These are phyloP conservation scores for Setipinna tenuifilis DNA, from an alignment of 2,797 vertebrate species.

Conservation along the genomic window DNA sequence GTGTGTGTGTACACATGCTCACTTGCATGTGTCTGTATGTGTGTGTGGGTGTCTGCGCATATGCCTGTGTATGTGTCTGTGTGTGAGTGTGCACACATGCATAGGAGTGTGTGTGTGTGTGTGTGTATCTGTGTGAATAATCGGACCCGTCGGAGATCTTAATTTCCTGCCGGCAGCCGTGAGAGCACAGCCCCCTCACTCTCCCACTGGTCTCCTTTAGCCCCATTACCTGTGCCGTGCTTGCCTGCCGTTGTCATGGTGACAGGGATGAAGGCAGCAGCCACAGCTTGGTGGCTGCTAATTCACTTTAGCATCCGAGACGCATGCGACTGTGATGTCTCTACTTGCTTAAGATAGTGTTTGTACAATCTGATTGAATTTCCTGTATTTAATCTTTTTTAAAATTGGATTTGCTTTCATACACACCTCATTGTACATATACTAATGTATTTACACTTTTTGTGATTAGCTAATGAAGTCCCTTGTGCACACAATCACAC, in stretches of 20 bases:
- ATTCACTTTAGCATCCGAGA: slow-evolving; percentile 17
- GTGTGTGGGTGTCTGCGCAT: slow-evolving; percentile 36
- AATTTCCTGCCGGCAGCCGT: neutral
- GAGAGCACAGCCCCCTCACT: slow-evolving; percentile 25
- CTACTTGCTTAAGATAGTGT: neutral
- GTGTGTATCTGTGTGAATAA: neutral
- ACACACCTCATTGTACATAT: neutral
- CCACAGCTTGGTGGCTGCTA: slow-evolving; percentile 37
- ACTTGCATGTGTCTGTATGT: slow-evolving; percentile 15
- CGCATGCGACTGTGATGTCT: slow-evolving; percentile 17
- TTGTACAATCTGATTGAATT: neutral
- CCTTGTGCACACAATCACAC: neutral
- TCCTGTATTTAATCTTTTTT: neutral
- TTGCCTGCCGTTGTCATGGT: slow-evolving; percentile 67
- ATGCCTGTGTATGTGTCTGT: slow-evolving; percentile 34
- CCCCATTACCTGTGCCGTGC: slow-evolving; percentile 50
- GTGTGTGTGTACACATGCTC: slow-evolving; percentile 5
- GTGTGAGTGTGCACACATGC: neutral
- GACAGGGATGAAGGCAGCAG: slow-evolving; percentile 56
- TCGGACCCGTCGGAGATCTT: slow-evolving; percentile 42
- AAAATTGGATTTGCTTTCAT: neutral
- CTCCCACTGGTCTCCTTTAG: slow-evolving; percentile 29
- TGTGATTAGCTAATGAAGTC: neutral
- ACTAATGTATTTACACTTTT: no score
- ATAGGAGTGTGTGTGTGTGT: neutral